Evolutionary conservation across 1,140 invertebrate genomes (phyloP).

Genomic region (Drosophila repletoides): DNA sequence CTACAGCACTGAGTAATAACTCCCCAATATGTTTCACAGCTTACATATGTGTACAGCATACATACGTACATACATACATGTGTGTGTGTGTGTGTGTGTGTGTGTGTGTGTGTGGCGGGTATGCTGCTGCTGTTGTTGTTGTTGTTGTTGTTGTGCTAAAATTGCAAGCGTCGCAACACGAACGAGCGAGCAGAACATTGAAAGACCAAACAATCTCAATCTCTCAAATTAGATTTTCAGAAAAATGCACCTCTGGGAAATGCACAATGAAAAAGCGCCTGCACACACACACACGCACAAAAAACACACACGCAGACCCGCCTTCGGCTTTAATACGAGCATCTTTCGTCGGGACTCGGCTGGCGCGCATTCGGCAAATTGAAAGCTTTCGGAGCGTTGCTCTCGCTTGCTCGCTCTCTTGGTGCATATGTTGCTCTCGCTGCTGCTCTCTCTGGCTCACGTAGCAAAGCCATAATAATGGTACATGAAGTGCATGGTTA

Average conservation of each 20-base stretch:
- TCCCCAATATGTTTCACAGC: conserved; percentile 68
- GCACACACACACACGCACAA: conserved; percentile 24
- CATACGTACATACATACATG: conserved; percentile 25
- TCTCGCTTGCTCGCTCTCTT: conserved; percentile 17
- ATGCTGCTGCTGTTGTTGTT: conserved; percentile 12
- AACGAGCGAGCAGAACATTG: conserved; percentile 69
- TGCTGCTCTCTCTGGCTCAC: conserved; percentile 37
- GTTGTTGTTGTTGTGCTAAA: conserved; percentile 45
- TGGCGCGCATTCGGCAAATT: not conserved
- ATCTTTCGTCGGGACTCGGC: conserved; percentile 11
- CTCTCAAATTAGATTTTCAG: conserved; percentile 82
- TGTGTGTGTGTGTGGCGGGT: conserved; percentile 20
- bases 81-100: conserved; percentile 4
- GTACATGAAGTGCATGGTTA: conserved; percentile 77
- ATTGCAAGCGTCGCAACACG: conserved; percentile 76
- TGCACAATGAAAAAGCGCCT: conserved; percentile 78
- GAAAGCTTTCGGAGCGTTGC: conserved; percentile 28
- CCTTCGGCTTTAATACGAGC: no score
- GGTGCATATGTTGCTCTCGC: no score
- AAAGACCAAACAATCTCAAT: conserved; percentile 81
- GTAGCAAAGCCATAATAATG: conserved; percentile 62
- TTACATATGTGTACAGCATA: no score
- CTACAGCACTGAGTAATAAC: conserved; percentile 62
- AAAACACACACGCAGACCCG: conserved; percentile 8
- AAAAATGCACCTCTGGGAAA: conserved; percentile 82